Base-by-base conservation (phyloP, 53 echinoderm and acorn worm species). In the Apostichopus leukothele region DNA sequence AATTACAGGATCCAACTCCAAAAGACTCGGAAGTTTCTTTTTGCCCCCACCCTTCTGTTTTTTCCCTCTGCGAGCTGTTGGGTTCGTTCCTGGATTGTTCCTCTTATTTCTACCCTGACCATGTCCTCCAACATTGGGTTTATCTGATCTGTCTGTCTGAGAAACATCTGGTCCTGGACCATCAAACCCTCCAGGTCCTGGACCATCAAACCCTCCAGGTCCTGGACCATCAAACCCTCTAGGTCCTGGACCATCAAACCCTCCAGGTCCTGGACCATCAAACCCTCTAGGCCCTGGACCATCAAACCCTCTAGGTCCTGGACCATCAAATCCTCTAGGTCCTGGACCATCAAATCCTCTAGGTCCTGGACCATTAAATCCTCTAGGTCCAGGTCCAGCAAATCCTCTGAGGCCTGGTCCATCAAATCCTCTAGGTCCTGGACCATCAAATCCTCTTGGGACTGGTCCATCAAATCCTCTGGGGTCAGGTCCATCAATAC, bases 301-400 rank as follows among this genome's bases (percentile, higher is more conserved):
- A 86, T 86, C 89, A 52, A 83, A 83, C 9, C 67, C 81, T 54
- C 80, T 83, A 27, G 89, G 89, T 14, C 89, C 89, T 60, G 89
- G 89, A 22, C 83, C 78, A 20, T 73, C 89, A 79, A 89, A 81
- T 0, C 89, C 90, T 4, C 90, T 61, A 12, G 71, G 83, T 22
- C 90, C 91, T 22, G 85, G 74, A 10, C 88, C 91, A 78, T 75
- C 60, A 75, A 75, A 66, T 26, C 60, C 76, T 50, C 88, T 77
- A 9, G 60, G 88, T 9, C 71, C 89, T 25, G 83, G 78, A 25
- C 83, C 90, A 78, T 73, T 73, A 79, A 89, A 81, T 18, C 89
- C 90, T 4, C 90, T 61, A 12, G 71, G 83, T 50, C 91, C 91
- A 11, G 85, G 74, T 5, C 88, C 91, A 78, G 57, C 60, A 67